A percentile compares a stretch with the other conserved stretches of the same genome.
Evolutionary conservation across 2,888 invertebrate species (phyloP).

Genomic region (Polyommatus icarus): DNA sequence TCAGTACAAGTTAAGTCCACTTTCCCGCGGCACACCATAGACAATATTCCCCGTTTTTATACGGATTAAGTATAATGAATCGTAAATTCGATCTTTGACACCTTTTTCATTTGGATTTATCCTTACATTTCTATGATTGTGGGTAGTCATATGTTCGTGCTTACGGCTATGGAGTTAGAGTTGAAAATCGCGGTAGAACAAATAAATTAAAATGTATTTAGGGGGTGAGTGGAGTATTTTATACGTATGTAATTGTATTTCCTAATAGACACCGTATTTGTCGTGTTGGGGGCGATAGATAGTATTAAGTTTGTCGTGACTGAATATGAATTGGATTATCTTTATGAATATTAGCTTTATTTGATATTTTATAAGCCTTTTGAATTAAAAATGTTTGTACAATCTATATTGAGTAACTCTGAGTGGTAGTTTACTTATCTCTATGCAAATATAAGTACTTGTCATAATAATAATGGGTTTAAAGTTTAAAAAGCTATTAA

Average conservation of each 20-base stretch:
- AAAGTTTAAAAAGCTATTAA: no score
- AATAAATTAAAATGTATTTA: constrained; percentile 68
- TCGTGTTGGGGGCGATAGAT: constrained; percentile 32
- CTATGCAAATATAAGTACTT: no score
- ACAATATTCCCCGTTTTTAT: constrained; percentile 63
- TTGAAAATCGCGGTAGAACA: constrained; percentile 42
- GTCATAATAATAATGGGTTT: no score
- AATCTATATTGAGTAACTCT: background rate
- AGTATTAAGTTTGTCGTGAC: constrained; percentile 26
- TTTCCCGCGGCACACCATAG: constrained; percentile 36
- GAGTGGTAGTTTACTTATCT: no score
- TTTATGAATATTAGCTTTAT: constrained; percentile 12
- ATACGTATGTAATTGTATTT: constrained; percentile 65
- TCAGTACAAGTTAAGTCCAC: constrained; percentile 32
- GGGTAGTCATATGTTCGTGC: constrained; percentile 32
- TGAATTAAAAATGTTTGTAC: no score
- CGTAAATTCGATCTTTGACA: constrained; percentile 81
- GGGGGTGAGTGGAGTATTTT: constrained; percentile 56
- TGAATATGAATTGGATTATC: constrained; percentile 14
- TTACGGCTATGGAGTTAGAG: constrained; percentile 40
- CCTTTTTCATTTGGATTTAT: constrained; percentile 77
- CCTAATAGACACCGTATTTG: constrained; percentile 65
- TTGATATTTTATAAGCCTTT: background rate
- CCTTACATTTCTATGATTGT: constrained; percentile 67
- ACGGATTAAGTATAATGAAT: constrained; percentile 79